These are phyloP conservation scores for Halictus ligatus DNA, from an alignment of 2,888 invertebrate species.

Conservation along the genomic window DNA sequence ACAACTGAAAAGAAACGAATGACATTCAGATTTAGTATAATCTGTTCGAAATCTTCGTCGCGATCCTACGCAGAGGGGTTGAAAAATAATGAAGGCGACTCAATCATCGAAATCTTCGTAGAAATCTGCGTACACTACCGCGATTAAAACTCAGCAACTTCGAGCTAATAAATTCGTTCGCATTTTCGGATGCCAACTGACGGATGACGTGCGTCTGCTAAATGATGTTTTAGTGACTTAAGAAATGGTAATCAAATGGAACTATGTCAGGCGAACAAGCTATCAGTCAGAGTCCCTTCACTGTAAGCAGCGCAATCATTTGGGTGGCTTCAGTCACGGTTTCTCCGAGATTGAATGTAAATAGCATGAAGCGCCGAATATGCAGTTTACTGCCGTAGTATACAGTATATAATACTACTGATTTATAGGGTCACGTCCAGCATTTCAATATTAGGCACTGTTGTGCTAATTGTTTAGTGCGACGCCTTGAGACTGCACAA, in stretches of 20 bases:
- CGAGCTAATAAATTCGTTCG: neutral
- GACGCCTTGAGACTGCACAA: neutral
- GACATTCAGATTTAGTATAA: too few species aligned
- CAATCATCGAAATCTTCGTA: too few species aligned
- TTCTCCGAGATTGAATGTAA: slow-evolving; percentile 5
- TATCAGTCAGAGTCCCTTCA: neutral
- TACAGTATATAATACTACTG: neutral
- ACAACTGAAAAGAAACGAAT: too few species aligned
- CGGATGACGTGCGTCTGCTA: neutral
- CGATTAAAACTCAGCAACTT: neutral
- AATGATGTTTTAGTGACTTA: neutral
- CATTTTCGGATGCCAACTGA: neutral
- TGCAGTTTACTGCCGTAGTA: neutral
- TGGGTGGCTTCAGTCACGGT: neutral
- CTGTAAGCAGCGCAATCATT: neutral
- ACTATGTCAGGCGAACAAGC: neutral
- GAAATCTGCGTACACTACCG: neutral
- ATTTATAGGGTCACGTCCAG: neutral
- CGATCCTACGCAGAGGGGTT: too few species aligned
- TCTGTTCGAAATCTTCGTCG: too few species aligned
- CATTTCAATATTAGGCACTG: neutral
- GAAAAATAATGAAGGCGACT: neutral
- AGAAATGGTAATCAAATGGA: slow-evolving; percentile 2
- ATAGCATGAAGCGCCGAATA: neutral
- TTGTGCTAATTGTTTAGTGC: neutral